Percentiles rank a stretch among this genome's conserved stretches.
These are phyloP conservation scores for Eristalis arbustorum DNA, from an alignment of 2,888 invertebrate species.

Conservation along the genomic window DNA sequence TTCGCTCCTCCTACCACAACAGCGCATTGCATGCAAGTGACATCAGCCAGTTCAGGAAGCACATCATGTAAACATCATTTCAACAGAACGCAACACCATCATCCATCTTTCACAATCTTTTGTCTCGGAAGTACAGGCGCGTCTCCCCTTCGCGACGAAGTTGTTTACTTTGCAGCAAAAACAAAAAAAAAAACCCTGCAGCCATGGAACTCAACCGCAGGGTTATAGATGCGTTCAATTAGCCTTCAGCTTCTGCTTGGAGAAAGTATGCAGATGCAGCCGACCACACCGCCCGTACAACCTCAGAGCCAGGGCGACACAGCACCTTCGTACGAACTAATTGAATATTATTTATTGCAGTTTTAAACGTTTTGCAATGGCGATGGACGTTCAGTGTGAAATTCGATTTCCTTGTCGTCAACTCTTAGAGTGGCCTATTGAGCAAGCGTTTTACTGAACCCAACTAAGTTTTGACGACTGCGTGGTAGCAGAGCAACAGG, in stretches of 20 bases:
- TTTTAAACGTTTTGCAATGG: neutral
- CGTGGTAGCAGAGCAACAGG: neutral
- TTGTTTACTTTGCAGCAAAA: neutral
- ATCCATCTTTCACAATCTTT: neutral
- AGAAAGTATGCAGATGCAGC: neutral
- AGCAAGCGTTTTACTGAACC: neutral
- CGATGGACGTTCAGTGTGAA: neutral
- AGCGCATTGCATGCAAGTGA: neutral
- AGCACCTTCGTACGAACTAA: neutral
- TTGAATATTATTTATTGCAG: neutral
- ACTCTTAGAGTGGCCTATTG: neutral
- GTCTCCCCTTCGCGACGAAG: neutral
- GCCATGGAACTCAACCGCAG: neutral
- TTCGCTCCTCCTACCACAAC: neutral
- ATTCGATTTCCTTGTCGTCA: neutral
- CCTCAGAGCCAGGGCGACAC: neutral
- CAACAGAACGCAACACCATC: neutral
- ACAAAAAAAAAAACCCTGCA: neutral
- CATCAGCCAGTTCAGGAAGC: neutral
- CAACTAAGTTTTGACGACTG: too few relatives aligned
- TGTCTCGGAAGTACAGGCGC: neutral
- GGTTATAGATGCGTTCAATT: conserved; percentile 2
- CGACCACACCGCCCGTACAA: neutral
- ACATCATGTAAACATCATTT: neutral
- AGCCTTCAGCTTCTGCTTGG: neutral